These are phyloP conservation scores for Macrobrachium nipponense DNA, from an alignment of 1,140 invertebrate species.

Conservation along the genomic window DNA sequence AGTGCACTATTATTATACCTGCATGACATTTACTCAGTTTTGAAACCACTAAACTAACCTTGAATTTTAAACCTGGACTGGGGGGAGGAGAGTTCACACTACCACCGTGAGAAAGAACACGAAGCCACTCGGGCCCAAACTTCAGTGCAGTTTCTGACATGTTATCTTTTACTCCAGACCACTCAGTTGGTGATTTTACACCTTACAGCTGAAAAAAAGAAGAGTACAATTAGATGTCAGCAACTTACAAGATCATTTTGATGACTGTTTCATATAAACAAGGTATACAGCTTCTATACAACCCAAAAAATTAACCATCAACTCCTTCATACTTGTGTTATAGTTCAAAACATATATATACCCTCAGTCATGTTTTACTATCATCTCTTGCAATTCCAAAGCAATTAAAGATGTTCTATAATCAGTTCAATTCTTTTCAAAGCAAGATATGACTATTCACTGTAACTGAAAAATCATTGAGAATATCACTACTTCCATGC, in stretches of 20 bases:
- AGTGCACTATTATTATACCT: neutral
- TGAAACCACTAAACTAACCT: constrained; percentile 33
- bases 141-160: constrained; percentile 69
- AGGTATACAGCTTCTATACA: too few species aligned
- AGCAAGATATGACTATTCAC: too few species aligned
- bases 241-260: neutral
- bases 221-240: neutral
- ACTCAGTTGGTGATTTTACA: constrained; percentile 22
- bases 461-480: too few species aligned
- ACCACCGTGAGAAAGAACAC: constrained; percentile 70
- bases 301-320: too few species aligned
- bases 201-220: constrained; percentile 51
- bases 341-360: too few species aligned
- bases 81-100: constrained; percentile 67
- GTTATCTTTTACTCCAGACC: constrained; percentile 31
- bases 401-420: too few species aligned
- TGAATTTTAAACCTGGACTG: constrained; percentile 66
- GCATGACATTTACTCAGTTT: neutral
- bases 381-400: too few species aligned
- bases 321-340: too few species aligned
- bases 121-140: constrained; percentile 73
- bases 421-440: too few species aligned
- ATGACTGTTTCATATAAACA: neutral
- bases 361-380: too few species aligned
- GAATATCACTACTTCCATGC: too few species aligned